Percentiles rank a stretch among this genome's conserved stretches.
Conservation (phyloP, 2,888 invertebrate species). For the Eudasyphora cyanicolor region DNA sequence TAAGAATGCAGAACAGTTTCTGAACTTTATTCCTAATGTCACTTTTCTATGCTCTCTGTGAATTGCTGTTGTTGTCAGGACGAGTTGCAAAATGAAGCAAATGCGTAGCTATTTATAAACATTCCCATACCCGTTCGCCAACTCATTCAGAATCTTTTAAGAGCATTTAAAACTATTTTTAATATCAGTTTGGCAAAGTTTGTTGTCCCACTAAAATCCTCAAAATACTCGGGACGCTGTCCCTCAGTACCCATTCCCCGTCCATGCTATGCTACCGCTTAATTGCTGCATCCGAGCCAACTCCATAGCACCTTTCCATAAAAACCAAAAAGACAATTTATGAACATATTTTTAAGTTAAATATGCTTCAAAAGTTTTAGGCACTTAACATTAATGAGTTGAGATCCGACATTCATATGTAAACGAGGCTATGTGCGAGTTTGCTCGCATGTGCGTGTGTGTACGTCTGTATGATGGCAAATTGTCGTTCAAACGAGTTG, state of each 20-base stretch:
- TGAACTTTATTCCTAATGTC: constrained; percentile 2
- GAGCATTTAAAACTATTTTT: constrained; percentile 61
- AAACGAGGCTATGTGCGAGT: not conserved
- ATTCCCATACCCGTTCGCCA: not conserved
- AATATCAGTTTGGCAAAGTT: constrained; percentile 58
- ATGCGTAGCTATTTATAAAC: constrained; percentile 14
- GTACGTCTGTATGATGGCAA: constrained; percentile 16
- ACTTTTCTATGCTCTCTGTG: not conserved
- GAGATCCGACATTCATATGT: constrained; percentile 40
- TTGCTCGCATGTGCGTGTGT: not conserved
- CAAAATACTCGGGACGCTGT: not conserved
- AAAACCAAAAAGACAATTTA: constrained; percentile 22
- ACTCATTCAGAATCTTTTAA: constrained; percentile 23
- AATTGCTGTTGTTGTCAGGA: not conserved
- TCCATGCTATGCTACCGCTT: not conserved
- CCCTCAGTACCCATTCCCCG: not conserved
- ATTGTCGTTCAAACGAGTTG: not conserved
- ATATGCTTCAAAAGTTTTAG: constrained; percentile 61
- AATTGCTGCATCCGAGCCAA: too few relatives aligned
- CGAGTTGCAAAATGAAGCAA: not conserved
- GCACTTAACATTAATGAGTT: constrained; percentile 65
- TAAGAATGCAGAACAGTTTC: not conserved
- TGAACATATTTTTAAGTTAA: constrained; percentile 52
- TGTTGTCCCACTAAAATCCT: not conserved
- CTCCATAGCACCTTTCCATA: not conserved